These are phyloP conservation scores for Drosophila setosimentum DNA, from an alignment of 2,888 invertebrate species.

Conservation along the genomic window DNA sequence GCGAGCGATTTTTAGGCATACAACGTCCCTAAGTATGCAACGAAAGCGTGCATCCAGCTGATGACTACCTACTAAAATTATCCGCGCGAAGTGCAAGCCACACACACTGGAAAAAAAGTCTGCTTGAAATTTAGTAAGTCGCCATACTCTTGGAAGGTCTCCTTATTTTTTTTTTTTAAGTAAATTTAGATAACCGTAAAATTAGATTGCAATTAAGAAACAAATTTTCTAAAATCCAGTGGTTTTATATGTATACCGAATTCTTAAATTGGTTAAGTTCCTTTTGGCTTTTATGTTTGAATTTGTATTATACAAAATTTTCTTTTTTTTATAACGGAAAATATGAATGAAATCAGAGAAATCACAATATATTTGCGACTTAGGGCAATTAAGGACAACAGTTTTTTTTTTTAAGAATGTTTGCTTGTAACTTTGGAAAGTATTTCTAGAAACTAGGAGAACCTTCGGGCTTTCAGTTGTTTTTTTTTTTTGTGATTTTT, in stretches of 20 bases:
- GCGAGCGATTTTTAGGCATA: slow-evolving; percentile 68
- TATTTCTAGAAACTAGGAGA: neutral
- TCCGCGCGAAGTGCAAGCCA: slow-evolving; percentile 62
- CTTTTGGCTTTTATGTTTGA: neutral
- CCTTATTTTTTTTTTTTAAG: neutral
- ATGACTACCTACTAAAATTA: slow-evolving; percentile 75
- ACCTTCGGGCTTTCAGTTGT: neutral
- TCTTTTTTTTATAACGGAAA: neutral
- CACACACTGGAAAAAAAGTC: neutral
- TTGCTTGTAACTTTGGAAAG: neutral
- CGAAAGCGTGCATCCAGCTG: slow-evolving; percentile 42
- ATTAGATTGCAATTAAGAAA: neutral
- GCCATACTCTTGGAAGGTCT: neutral
- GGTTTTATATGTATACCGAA: neutral
- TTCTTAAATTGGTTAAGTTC: neutral
- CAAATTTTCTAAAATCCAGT: neutral
- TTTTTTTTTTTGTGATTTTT: neutral
- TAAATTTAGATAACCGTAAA: too few relatives aligned
- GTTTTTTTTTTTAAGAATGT: neutral
- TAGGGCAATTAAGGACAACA: neutral
- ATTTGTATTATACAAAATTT: accelerated
- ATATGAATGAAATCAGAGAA: neutral
- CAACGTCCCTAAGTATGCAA: slow-evolving; percentile 60
- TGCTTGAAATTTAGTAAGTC: neutral
- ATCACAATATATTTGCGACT: neutral